Conservation (phyloP, 2,888 invertebrate species). For the Norana najaformis region DNA sequence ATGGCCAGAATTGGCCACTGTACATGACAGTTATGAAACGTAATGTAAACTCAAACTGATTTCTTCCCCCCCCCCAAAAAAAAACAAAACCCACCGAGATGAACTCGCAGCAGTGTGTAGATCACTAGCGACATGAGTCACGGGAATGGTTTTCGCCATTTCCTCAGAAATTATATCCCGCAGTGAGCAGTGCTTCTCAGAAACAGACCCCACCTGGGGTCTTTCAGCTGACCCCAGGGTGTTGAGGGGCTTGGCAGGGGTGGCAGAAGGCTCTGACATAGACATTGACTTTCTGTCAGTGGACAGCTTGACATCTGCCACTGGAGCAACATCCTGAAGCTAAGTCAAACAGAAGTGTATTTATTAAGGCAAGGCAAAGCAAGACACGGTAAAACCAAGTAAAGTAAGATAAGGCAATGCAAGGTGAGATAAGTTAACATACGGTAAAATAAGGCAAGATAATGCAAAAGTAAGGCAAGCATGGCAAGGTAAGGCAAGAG, state of each 20-base stretch:
- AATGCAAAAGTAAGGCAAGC: not conserved
- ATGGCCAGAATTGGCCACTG: too few relatives aligned
- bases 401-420: not conserved
- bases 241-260: not conserved
- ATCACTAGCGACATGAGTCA: not conserved
- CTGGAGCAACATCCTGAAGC: not conserved
- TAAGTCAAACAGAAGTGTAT: not conserved
- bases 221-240: not conserved
- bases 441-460: too few relatives aligned
- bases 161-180: constrained; percentile 3
- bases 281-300: not conserved
- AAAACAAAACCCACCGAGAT: not conserved
- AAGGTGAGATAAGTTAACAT: too few relatives aligned
- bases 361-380: not conserved
- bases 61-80: not conserved
- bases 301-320: not conserved
- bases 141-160: not conserved
- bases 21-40: not conserved
- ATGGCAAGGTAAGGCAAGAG: too few relatives aligned
- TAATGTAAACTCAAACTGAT: too few relatives aligned
- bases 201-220: not conserved
- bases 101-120: not conserved
- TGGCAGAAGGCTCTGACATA: not conserved
- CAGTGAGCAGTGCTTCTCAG: not conserved
- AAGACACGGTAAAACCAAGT: not conserved